phyloP scores from a whole-genome alignment of 1,140 invertebrate species.

The Aricia agestis region DNA sequence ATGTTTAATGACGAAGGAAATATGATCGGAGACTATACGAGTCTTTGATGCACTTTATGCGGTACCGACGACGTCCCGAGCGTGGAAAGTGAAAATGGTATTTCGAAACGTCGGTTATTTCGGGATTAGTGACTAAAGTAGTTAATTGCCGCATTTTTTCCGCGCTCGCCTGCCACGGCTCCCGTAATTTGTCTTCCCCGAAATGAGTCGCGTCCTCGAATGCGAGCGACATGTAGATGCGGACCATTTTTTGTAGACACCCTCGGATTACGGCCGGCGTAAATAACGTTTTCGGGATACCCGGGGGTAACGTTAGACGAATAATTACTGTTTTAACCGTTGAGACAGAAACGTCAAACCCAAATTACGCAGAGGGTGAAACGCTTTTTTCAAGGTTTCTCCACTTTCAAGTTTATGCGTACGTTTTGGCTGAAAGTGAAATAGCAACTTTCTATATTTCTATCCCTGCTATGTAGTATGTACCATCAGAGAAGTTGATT shows the following conservation, averaged over 20 bases:
- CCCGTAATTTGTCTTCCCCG: slow-evolving; percentile 73
- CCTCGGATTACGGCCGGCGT: slow-evolving; percentile 61
- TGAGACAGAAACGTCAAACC: slow-evolving; percentile 65
- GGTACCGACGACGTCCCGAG: background rate
- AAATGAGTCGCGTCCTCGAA: slow-evolving; percentile 74
- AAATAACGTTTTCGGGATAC: slow-evolving; percentile 71
- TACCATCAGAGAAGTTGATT: too few species aligned
- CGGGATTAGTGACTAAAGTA: slow-evolving; percentile 43
- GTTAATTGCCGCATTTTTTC: slow-evolving; percentile 74
- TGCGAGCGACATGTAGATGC: slow-evolving; percentile 67
- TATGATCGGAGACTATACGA: slow-evolving; percentile 31
- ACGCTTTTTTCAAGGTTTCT: slow-evolving; percentile 18
- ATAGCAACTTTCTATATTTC: too few species aligned
- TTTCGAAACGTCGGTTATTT: slow-evolving; percentile 50
- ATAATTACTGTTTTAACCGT: slow-evolving; percentile 70
- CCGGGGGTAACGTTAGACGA: slow-evolving; percentile 69
- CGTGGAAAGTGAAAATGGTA: background rate
- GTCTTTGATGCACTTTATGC: slow-evolving; percentile 21
- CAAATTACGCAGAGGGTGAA: slow-evolving; percentile 54
- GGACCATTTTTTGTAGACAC: slow-evolving; percentile 59
- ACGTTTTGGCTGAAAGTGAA: background rate
- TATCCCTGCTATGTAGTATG: too few species aligned
- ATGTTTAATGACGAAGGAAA: slow-evolving; percentile 53
- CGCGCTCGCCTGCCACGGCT: slow-evolving; percentile 59
- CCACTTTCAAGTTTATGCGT: background rate